Base-by-base conservation (phyloP, 1,140 invertebrate genomes). In the Colletes latitarsis region DNA sequence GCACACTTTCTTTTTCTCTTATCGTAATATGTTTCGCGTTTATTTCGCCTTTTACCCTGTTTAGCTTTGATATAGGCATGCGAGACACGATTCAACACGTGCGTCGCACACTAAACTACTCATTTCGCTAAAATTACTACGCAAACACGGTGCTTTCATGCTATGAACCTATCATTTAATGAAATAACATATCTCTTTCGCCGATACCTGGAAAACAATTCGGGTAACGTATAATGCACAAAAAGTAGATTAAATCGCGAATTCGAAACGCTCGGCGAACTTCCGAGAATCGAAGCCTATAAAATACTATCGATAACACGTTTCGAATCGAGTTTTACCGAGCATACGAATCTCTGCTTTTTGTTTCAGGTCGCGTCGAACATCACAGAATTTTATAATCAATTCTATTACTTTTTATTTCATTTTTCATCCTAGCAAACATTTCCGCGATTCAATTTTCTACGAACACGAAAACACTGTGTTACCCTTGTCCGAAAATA, bases 91-190 rank as follows among this genome's bases (percentile, higher is more conserved):
- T 43, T 46, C 76, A 62, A 71, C 76, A 63, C 73, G 52, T 57
- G 73, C 49, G 19, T 60, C 67, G 57, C 49, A 41, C 53, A 52
- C 60, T 55, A 39, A 68, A 39, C 43, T 39, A n/a, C 15, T 53
- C 68, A 17, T 78, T 62, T 63, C 62, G 17, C 19, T 17, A 58
- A 72, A 78, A 73, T 78, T 73, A 64, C 70, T 39, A 39, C 15
- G 62, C 39, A 41, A 63, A 72, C 58, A 53, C 30, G 76, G n/a
- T 14, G 21, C 30, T 46, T 43, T 46, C 55, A 10, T 52, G 17
- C n/a, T 12, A 41, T 6, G 19, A 68, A 68, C 74, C 74, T 77
- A 60, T 68, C 74, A 68, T 77, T 78, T 78, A 64, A 72, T 49
- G 77, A 64, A 80, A 72, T 49, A 39, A 46, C 39, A 55, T 81